Conservation (phyloP, 2,797 vertebrate genomes). For the Danionella dracula region DNA sequence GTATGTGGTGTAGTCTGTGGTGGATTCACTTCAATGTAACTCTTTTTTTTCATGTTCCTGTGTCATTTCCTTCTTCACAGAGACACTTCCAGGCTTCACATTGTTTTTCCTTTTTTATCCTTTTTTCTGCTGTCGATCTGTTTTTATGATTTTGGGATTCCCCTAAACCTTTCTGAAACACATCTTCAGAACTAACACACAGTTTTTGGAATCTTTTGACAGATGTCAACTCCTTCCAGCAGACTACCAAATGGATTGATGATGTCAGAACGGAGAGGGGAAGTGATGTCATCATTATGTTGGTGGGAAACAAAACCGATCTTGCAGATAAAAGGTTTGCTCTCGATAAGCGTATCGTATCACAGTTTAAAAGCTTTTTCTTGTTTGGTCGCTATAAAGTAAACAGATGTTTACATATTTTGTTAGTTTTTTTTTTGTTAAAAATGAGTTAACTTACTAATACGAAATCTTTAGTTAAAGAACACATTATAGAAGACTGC, state of each 20-base stretch:
- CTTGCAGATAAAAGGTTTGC: conserved; percentile 97
- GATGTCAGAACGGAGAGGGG: conserved; percentile 98
- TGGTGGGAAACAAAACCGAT: conserved; percentile 99
- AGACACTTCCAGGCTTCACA: not conserved
- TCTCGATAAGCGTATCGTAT: not conserved
- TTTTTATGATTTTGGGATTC: not conserved
- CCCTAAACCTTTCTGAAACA: not conserved
- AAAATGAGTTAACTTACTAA: no score
- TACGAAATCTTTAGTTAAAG: no score
- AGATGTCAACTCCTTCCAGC: conserved; percentile 99
- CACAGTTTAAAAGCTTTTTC: no score
- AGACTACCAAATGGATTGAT: conserved; percentile 99
- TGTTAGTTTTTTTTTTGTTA: no score
- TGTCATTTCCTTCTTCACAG: not conserved
- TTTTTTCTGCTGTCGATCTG: not conserved
- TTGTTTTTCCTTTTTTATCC: conserved; percentile 6
- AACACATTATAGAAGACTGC: no score
- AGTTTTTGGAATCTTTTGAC: conserved; percentile 38
- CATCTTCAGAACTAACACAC: not conserved
- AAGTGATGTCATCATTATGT: conserved; percentile 98
- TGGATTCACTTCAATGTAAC: not conserved
- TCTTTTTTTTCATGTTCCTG: not conserved
- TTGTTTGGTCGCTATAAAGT: no score
- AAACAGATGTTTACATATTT: no score
- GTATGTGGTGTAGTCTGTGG: not conserved